Evolutionary conservation across 2,888 invertebrate genomes (phyloP), one percentile per base, ranked within the genome.

Genomic region (Drosophila suboccidentalis): DNA sequence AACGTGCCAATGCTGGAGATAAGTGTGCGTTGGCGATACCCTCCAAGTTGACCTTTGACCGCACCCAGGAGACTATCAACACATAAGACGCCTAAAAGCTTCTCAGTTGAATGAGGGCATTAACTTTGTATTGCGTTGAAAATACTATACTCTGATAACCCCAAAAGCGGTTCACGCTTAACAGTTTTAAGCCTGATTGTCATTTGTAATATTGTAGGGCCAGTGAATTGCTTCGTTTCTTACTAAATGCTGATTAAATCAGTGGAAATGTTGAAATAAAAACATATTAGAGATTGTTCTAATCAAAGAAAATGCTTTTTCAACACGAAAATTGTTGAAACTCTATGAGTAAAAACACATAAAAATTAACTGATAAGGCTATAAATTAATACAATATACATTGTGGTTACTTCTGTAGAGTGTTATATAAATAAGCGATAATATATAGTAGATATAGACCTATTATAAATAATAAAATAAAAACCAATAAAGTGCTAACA

Each of bases 51-150:
- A 74, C 63, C 75, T 65, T 68, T 51, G 75, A 61, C 71, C 78
- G 65, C 78, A 61, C 83, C 89, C 82, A 73, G 66, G 22, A 3
- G n/a, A 19, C 79, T 69, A 75, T 84, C 86, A 79, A 58, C 54
- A 51, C 38, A 53, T 43, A 60, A 44, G 61, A 46, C 50, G 73
- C 41, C 74, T 43, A 75, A 64, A 60, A 68, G 74, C 60, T 15
- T 11, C 39, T 43, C 55, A 26, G 8, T 55, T 53, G 51, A 74
- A 51, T 72, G 47, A 61, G 61, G 53, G 38, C 64, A 51, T 44
- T 50, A 53, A 55, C n/a, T 29, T 38, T 29, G 29, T 34, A 0
- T 2, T 6, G 5, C 4, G 22, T 46, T 46, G 41, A 26, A 51
- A 36, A 50, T 13, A 39, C 15, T 51, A 19, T 11, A 13, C 34